phyloP scores from a whole-genome alignment of 2,113 vertebrate genomes.

The Trogon melanurus region DNA sequence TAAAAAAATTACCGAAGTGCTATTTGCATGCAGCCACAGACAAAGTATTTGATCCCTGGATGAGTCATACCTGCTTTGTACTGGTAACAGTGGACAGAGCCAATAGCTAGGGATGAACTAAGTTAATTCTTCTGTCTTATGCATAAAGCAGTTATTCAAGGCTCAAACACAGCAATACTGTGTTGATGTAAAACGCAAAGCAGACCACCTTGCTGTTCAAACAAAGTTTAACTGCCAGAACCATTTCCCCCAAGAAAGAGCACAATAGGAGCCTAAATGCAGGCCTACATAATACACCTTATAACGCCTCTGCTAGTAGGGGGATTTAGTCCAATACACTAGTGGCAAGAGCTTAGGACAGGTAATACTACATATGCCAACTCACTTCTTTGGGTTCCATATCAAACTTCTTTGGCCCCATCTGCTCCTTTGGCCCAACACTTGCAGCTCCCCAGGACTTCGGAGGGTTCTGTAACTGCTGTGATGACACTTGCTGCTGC shows the following conservation, averaged over 20 bases:
- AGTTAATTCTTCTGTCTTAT: slow-evolving; percentile 39
- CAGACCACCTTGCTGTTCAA: not conserved
- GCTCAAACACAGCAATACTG: not conserved
- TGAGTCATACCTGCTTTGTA: slow-evolving; percentile 64
- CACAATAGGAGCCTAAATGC: not conserved
- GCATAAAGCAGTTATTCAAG: slow-evolving; percentile 21
- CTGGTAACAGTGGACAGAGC: not conserved
- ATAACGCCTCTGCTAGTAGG: not conserved
- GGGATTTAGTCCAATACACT: not conserved
- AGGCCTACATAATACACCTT: not conserved
- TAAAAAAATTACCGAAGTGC: slow-evolving; percentile 34
- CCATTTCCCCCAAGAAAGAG: not conserved
- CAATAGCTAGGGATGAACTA: slow-evolving; percentile 13
- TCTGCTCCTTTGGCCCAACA: slow-evolving; percentile 78
- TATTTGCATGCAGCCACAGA: slow-evolving; percentile 32
- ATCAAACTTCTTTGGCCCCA: slow-evolving; percentile 75
- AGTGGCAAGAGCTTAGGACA: slow-evolving; percentile 29
- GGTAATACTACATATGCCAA: slow-evolving; percentile 50
- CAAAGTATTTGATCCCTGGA: slow-evolving; percentile 44
- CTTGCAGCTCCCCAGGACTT: slow-evolving; percentile 84
- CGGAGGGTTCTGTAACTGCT: slow-evolving; percentile 55
- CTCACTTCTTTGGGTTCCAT: slow-evolving; percentile 83
- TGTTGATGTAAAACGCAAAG: not conserved
- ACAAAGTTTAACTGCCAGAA: not conserved
- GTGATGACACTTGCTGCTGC: slow-evolving; percentile 41